phyloP scores from a whole-genome alignment of 2,888 invertebrate species.

The Dascillus cervinus region DNA sequence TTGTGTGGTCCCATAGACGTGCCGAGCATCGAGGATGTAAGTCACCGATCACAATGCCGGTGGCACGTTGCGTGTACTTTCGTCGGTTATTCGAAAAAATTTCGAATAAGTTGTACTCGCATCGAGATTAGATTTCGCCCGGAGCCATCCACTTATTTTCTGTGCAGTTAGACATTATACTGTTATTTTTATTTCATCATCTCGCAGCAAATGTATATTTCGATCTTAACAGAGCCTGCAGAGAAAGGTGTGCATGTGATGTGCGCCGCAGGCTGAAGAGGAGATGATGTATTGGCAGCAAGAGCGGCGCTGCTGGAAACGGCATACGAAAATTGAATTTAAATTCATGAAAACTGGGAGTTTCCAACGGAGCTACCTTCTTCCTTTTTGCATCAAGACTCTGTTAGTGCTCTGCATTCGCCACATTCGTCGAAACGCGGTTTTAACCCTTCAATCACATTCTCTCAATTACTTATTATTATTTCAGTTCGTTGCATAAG shows the following conservation, averaged over 20 bases:
- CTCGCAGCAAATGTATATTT: slow-evolving; percentile 4
- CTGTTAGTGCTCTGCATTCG: slow-evolving; percentile 3
- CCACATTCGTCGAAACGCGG: not conserved
- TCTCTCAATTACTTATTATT: too few species aligned
- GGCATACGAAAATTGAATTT: slow-evolving; percentile 41
- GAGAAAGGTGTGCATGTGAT: slow-evolving; percentile 27
- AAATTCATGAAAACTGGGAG: slow-evolving; percentile 41
- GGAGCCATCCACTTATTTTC: too few species aligned
- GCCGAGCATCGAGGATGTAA: too few species aligned
- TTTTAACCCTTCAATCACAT: too few species aligned
- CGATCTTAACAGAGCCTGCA: slow-evolving; percentile 24
- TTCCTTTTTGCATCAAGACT: slow-evolving; percentile 15
- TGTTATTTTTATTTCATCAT: slow-evolving; percentile 19
- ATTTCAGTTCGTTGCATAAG: too few species aligned
- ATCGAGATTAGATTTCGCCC: too few species aligned
- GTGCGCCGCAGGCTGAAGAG: slow-evolving; percentile 31
- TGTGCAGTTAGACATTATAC: too few species aligned
- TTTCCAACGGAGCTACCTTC: slow-evolving; percentile 25
- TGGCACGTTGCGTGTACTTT: too few species aligned
- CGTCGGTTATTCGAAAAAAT: too few species aligned
- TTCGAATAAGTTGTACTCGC: too few species aligned
- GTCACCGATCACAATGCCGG: too few species aligned
- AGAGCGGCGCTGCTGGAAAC: slow-evolving; percentile 30
- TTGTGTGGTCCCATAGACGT: too few species aligned
- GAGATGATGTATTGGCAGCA: slow-evolving; percentile 39